A percentile compares a stretch with the other conserved stretches of the same genome.
phyloP scores from a whole-genome alignment of 1,140 invertebrate species.

The Triops cancriformis region DNA sequence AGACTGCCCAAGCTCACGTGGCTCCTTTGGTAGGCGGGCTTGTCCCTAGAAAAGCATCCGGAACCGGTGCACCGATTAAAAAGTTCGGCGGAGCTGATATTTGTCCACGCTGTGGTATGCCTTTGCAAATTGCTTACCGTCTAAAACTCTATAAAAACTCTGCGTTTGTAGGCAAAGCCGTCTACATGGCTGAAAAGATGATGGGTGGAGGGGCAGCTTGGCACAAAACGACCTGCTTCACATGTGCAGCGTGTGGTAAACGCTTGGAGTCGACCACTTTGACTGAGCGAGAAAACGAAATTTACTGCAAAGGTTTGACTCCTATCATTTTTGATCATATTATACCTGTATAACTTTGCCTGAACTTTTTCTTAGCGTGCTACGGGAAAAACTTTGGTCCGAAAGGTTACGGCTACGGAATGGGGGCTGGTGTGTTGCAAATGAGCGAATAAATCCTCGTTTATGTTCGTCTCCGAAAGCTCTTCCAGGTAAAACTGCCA shows the following conservation, averaged over 20 bases:
- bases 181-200: conserved; percentile 44
- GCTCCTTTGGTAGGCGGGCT: conserved; percentile 35
- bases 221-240: conserved; percentile 39
- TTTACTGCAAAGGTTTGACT: conserved; percentile 44
- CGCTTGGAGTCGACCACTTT: conserved; percentile 47
- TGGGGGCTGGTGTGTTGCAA: conserved; percentile 33
- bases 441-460: conserved; percentile 24
- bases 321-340: neutral
- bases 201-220: conserved; percentile 40
- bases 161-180: conserved; percentile 35
- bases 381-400: conserved; percentile 37
- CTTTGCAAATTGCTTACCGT: neutral
- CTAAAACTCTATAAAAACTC: neutral
- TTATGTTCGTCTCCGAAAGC: neutral
- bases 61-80: conserved; percentile 28
- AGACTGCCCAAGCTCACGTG: conserved; percentile 38
- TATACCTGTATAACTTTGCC: neutral
- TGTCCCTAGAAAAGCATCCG: conserved; percentile 24
- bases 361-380: conserved; percentile 33
- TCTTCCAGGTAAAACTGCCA: conserved; percentile 14
- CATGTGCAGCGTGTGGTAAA: conserved; percentile 43
- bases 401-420: conserved; percentile 38
- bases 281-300: conserved; percentile 44
- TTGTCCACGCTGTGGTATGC: conserved; percentile 37
- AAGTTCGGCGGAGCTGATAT: conserved; percentile 37